Base-by-base conservation (phyloP, 2,888 invertebrate genomes). In the Panopea generosa region DNA sequence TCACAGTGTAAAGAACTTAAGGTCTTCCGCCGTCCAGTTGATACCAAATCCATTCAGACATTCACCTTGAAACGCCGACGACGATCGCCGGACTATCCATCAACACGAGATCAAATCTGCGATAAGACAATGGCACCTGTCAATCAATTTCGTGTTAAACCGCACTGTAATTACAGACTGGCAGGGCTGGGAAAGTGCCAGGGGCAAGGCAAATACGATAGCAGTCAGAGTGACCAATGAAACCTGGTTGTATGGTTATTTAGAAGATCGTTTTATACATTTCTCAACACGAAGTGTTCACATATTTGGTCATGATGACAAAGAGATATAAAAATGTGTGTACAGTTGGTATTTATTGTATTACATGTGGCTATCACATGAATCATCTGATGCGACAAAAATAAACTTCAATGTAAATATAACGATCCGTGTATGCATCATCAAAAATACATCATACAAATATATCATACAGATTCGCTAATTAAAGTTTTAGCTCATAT, bases 71-170 rank as follows among this genome's bases (percentile, higher is more conserved):
- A n/a, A 47, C 47, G 18, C 16, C 6, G n/a, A n/a, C 7, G 20
- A 47, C 47, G 20, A 16, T 47, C 18, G 16, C 16, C n/a, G 7
- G 47, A 18, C 16, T 55, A 63, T 73, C 67, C 69, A 67, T 73
- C 69, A 78, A 45, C 24, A 18, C 22, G 24, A 73, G 77, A 78
- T 78, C 67, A 53, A 47, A 52, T 61, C 70, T 22, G 22, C 45
- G 77, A 78, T 78, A 78, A 78, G 77, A 78, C 77, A 73, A 73
- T 70, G 77, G 61, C 77, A 70, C 26, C 26, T 70, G 77, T 65
- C 77, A 69, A 73, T 73, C 77, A 74, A 18, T 40, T 55, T 47
- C 33, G 59, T 57, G 33, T 72, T 59, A 72, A 47, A 22, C 62
- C 47, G 18, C 52, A 16, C 62, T 47, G 70, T 74, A 78, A 74